phyloP scores from a whole-genome alignment of 2,888 invertebrate species.

The Cerceris ruficornis region DNA sequence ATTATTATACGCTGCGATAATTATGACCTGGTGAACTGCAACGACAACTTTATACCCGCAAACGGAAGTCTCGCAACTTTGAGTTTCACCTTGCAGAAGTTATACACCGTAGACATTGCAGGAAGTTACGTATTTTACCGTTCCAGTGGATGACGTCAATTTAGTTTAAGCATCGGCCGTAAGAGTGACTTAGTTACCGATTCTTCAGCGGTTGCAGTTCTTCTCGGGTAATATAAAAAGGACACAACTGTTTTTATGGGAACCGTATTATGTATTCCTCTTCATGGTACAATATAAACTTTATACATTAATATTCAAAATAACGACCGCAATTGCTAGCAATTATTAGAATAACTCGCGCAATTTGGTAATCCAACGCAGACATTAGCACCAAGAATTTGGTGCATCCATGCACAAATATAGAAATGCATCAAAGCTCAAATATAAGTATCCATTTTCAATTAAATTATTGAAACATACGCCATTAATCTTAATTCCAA shows the following conservation, averaged over 20 bases:
- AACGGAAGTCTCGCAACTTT: background rate
- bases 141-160: constrained; percentile 57
- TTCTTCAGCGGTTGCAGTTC: constrained; percentile 50
- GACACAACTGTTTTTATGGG: background rate
- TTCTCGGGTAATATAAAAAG: constrained; percentile 5
- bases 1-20: too few species aligned
- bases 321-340: too few species aligned
- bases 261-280: background rate
- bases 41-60: too few species aligned
- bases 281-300: background rate
- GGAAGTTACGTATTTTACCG: constrained; percentile 61
- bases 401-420: too few species aligned
- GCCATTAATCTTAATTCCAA: too few species aligned
- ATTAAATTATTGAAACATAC: background rate
- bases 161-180: constrained; percentile 74
- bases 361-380: too few species aligned
- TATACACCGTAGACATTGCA: constrained; percentile 47
- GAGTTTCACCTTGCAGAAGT: constrained; percentile 6
- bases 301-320: too few species aligned
- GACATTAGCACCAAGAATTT: too few species aligned
- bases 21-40: too few species aligned
- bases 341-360: too few species aligned
- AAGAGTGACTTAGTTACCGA: constrained; percentile 74
- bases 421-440: too few species aligned
- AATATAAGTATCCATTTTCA: background rate